A percentile compares a stretch with the other conserved stretches of the same genome.
Conservation (phyloP, 2,113 vertebrate genomes). For the Mustelus asterias region DNA sequence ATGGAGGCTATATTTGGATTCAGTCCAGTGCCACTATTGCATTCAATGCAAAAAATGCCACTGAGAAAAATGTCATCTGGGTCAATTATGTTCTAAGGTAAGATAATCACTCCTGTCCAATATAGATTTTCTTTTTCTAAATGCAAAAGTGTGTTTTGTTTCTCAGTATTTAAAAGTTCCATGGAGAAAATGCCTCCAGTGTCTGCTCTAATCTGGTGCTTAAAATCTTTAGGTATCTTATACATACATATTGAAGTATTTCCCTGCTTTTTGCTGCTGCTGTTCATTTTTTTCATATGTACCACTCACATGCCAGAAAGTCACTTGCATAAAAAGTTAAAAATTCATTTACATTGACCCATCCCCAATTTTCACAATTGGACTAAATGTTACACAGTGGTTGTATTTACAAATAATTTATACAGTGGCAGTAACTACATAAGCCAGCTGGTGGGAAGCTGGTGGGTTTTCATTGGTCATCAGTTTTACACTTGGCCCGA, state of each 20-base stretch:
- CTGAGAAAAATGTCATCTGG: slow-evolving; percentile 97
- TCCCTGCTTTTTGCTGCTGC: background rate
- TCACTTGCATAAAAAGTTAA: background rate
- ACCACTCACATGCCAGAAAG: background rate
- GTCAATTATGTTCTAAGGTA: slow-evolving; percentile 99
- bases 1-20: slow-evolving; percentile 95
- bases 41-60: slow-evolving; percentile 92
- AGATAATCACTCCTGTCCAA: slow-evolving; percentile 45
- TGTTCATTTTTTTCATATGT: background rate
- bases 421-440: background rate
- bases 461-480: background rate
- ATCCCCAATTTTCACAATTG: background rate
- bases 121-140: slow-evolving; percentile 18
- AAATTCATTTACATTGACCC: background rate
- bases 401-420: background rate
- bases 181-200: background rate
- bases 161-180: background rate
- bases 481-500: too few relatives aligned
- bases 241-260: background rate
- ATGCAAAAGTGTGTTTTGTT: background rate
- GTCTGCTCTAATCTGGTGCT: background rate
- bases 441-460: background rate
- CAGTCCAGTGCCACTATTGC: slow-evolving; percentile 96
- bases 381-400: background rate
- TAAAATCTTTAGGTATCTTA: background rate